Conservation (phyloP, 2,797 vertebrate genomes). For the Dryobates pubescens region DNA sequence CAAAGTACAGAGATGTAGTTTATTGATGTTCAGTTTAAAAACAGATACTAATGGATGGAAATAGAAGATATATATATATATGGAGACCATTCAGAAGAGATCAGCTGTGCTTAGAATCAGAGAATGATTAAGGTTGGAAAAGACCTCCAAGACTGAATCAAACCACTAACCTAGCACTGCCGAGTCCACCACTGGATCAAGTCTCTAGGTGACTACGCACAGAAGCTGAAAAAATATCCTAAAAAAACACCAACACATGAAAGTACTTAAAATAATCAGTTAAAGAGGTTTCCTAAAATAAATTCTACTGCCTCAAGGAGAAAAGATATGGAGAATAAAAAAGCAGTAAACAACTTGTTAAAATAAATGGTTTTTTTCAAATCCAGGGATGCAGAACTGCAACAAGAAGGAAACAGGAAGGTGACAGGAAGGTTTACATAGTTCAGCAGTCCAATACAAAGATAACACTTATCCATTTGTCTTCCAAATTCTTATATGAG, state of each 20-base stretch:
- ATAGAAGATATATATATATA: not conserved
- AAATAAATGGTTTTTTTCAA: not conserved
- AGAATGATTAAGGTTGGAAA: no score
- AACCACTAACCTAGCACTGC: no score
- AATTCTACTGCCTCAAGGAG: not conserved
- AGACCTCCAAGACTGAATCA: no score
- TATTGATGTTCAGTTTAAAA: not conserved
- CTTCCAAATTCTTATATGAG: not conserved
- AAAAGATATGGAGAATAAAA: not conserved
- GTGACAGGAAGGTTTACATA: not conserved
- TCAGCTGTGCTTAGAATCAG: not conserved
- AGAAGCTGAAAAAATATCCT: not conserved
- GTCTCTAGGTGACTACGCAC: no score
- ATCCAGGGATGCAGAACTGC: not conserved
- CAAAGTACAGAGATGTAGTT: not conserved
- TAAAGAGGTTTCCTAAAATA: not conserved
- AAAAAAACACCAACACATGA: not conserved
- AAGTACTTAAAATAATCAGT: not conserved
- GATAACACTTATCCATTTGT: accelerated
- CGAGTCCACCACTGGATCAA: no score
- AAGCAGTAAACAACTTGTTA: not conserved
- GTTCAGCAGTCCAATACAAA: not conserved
- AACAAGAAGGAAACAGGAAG: not conserved
- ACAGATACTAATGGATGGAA: not conserved
- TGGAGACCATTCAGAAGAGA: not conserved